These are phyloP conservation scores for Himalopsyche anomala DNA, from an alignment of 2,888 invertebrate genomes.

Conservation along the genomic window DNA sequence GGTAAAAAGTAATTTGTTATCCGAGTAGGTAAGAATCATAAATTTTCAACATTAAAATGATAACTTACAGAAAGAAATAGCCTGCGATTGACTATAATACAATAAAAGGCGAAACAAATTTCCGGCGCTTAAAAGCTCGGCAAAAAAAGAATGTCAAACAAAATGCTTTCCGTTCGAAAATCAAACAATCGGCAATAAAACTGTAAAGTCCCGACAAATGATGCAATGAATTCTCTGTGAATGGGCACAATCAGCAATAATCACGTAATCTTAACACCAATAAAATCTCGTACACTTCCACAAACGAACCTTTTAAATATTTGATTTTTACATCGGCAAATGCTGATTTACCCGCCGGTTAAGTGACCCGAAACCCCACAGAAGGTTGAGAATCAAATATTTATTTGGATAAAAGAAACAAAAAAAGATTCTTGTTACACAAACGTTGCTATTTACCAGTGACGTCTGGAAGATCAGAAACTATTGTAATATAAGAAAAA, in stretches of 20 bases:
- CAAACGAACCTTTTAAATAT: slow-evolving; percentile 2
- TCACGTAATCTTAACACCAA: slow-evolving; percentile 38
- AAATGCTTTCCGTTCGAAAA: neutral
- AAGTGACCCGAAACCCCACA: slow-evolving; percentile 34
- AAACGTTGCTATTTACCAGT: neutral
- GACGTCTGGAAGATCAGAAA: neutral
- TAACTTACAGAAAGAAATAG: too few species aligned
- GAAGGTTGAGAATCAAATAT: slow-evolving; percentile 33
- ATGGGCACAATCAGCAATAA: slow-evolving; percentile 8
- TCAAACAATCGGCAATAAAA: slow-evolving; percentile 20
- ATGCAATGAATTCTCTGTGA: neutral
- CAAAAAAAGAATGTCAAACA: neutral
- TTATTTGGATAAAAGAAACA: slow-evolving; percentile 27
- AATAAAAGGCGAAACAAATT: too few species aligned
- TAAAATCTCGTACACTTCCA: slow-evolving; percentile 8
- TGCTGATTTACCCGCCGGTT: slow-evolving; percentile 28
- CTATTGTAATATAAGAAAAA: neutral
- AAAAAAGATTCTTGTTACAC: neutral
- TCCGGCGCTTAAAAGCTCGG: too few species aligned
- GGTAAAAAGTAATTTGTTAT: too few species aligned
- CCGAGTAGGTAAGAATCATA: too few species aligned
- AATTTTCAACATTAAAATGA: too few species aligned
- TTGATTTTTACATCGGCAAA: slow-evolving; percentile 12
- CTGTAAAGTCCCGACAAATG: neutral
- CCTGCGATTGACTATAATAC: too few species aligned